A percentile compares a stretch with the other conserved stretches of the same genome.
Evolutionary conservation across 2,888 invertebrate genomes (phyloP).

Genomic region (Pammene aurita): DNA sequence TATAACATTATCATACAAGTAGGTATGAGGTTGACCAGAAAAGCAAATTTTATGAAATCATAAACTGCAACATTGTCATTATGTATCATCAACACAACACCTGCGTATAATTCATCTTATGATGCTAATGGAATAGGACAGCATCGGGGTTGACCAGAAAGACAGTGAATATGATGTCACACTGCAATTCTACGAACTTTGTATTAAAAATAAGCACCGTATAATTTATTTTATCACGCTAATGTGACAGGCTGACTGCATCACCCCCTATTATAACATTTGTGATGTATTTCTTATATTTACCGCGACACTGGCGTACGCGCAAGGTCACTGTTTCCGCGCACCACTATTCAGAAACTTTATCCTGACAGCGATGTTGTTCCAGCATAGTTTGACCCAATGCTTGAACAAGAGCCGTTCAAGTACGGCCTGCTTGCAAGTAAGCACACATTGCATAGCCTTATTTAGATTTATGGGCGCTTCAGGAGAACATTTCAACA

Average conservation of each 20-base stretch:
- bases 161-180: not conserved
- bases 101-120: no score
- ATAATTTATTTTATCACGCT: not conserved
- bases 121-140: no score
- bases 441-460: no score
- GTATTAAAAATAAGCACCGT: constrained; percentile 20
- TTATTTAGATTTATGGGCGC: no score
- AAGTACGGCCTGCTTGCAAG: not conserved
- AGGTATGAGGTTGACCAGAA: no score
- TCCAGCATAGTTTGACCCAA: not conserved
- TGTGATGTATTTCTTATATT: constrained; percentile 54
- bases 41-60: no score
- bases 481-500: no score
- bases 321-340: constrained; percentile 57
- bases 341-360: constrained; percentile 39
- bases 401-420: no score
- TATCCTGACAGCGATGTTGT: not conserved
- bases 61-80: no score
- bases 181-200: not conserved
- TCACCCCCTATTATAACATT: constrained; percentile 27
- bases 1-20: no score
- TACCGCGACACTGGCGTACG: constrained; percentile 45
- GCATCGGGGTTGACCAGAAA: not conserved
- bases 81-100: no score
- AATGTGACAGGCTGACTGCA: not conserved